These are phyloP conservation scores for Solenopsis invicta DNA, from an alignment of 1,140 invertebrate species.

Conservation along the genomic window DNA sequence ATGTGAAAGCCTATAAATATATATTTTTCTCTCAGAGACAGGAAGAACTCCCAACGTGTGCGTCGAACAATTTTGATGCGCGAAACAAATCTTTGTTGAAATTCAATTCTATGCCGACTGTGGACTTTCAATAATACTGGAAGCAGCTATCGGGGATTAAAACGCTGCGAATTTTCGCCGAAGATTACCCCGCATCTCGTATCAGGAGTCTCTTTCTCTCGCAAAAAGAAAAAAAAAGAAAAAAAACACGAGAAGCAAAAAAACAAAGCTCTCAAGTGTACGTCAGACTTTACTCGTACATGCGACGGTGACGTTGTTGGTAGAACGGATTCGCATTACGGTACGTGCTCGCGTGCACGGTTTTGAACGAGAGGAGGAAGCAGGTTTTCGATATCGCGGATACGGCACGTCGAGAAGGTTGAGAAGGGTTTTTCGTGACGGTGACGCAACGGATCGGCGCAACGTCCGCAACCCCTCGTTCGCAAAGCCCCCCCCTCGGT, in stretches of 20 bases:
- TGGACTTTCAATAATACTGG: not conserved
- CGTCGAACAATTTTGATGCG: not conserved
- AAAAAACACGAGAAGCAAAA: not conserved
- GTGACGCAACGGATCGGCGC: constrained; percentile 12
- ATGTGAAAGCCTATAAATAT: not conserved
- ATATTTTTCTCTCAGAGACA: constrained; percentile 19
- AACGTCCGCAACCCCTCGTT: constrained; percentile 41
- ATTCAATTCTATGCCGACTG: not conserved
- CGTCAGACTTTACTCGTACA: constrained; percentile 24
- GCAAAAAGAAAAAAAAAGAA: not conserved
- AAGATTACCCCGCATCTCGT: not conserved
- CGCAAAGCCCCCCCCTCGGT: constrained; percentile 73
- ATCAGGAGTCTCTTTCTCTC: not conserved
- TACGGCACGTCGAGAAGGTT: constrained; percentile 30
- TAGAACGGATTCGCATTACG: constrained; percentile 34
- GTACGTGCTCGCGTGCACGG: constrained; percentile 22
- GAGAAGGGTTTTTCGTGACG: constrained; percentile 30
- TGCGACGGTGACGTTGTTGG: constrained; percentile 24
- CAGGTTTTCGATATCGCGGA: constrained; percentile 24
- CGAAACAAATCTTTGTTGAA: constrained; percentile 21
- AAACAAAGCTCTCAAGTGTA: constrained; percentile 27
- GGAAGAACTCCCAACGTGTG: not conserved
- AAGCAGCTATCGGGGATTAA: not conserved
- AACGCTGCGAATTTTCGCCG: not conserved
- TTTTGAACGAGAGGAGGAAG: constrained; percentile 8